Base-by-base conservation (phyloP, 2,113 vertebrate species). In the Heterotilapia buettikoferi region DNA sequence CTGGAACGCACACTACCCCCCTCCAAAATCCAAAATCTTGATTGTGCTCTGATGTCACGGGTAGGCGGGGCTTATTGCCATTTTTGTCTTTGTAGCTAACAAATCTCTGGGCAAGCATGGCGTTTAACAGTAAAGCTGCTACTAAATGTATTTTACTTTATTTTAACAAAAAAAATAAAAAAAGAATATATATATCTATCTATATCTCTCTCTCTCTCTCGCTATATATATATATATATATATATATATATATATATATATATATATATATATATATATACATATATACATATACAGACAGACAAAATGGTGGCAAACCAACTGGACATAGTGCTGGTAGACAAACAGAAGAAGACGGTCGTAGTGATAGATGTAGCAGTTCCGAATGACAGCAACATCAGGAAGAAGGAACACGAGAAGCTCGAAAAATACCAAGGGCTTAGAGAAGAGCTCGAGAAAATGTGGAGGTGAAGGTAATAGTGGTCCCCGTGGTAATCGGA, bases 161-260 rank as follows among this genome's bases (percentile, higher is more conserved):
- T 71, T 13, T 24, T 24, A 66, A 66, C 6, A 54, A 24, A 56
- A 24, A 26, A 9, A 40, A 53, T 33, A 21, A 19, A 36, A 21
- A 66, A 13, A 68, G 4, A 40, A 57, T 57, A 29, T 54, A 54
- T 56, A 6, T 21, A 11, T 53, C 2, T 53, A 6, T 19, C 2
- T 21, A 11, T 21, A 50, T 52, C 9, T 54, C 1, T 11, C 1
- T 47, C 1, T 52, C 3, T 52, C 18, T 53, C 19, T 24, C 18
- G 1, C 6, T 5, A 5, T 1, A 11, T 11, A 40, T 11, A 40
- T 40, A 40, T 11, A 40, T 1, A 45, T 1, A 47, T 0, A 7
- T 2, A 4, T 2, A 50, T 1, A 8, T 4, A 4, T 0, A 18
- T 2, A 4, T 3, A 8, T 1, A 7, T 4, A 18, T 1, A 7